Percentiles rank a stretch among this genome's conserved stretches.
phyloP scores from a whole-genome alignment of 2,888 invertebrate species.

The Falcaria lacertinaria region DNA sequence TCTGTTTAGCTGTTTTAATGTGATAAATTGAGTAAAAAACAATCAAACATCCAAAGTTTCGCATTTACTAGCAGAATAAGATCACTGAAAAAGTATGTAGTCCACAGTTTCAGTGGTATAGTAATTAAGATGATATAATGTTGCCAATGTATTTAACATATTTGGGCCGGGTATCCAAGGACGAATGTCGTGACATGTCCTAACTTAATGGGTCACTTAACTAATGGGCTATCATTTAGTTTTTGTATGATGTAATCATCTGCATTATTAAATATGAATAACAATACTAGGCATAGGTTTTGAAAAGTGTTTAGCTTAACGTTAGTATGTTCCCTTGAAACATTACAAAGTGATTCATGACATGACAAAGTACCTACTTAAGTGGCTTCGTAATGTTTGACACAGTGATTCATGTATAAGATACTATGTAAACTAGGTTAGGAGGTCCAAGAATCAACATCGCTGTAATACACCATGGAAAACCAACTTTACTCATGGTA shows the following conservation, averaged over 20 bases:
- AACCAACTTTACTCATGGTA: no score
- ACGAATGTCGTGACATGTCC: conserved; percentile 35
- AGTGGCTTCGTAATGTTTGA: neutral
- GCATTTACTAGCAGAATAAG: neutral
- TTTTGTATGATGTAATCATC: neutral
- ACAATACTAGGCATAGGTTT: neutral
- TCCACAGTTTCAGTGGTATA: conserved; percentile 21
- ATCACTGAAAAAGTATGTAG: conserved; percentile 5
- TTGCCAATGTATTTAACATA: conserved; percentile 36
- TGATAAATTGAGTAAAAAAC: no score
- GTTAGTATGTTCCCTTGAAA: neutral
- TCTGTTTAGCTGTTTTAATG: no score
- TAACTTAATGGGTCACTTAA: conserved; percentile 40
- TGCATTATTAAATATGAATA: neutral
- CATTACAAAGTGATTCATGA: neutral
- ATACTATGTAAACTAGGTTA: no score
- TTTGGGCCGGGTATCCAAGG: conserved; percentile 55
- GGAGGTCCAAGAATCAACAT: no score
- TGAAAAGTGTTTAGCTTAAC: neutral
- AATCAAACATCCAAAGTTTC: no score
- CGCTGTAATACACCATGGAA: no score
- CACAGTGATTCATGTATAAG: neutral
- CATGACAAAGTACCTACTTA: neutral
- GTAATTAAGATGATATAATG: conserved; percentile 41
- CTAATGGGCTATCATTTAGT: conserved; percentile 34